Percentiles rank a stretch among this genome's conserved stretches.
These are phyloP conservation scores for Nomada lathburiana DNA, from an alignment of 2,888 invertebrate species.

Conservation along the genomic window DNA sequence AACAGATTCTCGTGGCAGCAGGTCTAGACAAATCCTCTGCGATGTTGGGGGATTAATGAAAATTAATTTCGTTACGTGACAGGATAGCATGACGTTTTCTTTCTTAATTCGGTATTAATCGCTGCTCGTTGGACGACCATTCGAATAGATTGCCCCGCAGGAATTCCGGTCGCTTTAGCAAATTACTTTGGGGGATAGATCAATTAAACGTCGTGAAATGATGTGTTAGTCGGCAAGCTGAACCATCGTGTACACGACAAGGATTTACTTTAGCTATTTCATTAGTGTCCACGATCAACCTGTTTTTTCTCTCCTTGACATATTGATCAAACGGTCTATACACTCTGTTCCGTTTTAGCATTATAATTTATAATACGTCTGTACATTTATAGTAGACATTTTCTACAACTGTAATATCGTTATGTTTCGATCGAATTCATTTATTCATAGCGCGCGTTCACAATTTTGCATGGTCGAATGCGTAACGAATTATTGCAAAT, in stretches of 20 bases:
- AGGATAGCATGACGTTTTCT: constrained; percentile 48
- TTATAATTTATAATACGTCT: background rate
- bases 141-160: constrained; percentile 67
- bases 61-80: constrained; percentile 44
- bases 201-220: constrained; percentile 63
- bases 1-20: background rate
- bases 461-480: no score
- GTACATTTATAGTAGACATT: no score
- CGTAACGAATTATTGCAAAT: no score
- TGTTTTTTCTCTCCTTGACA: constrained; percentile 13
- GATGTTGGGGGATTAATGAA: constrained; percentile 26
- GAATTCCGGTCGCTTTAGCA: constrained; percentile 68
- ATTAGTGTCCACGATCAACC: constrained; percentile 2
- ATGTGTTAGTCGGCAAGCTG: constrained; percentile 19
- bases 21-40: background rate
- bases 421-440: background rate
- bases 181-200: constrained; percentile 60
- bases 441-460: background rate
- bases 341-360: background rate
- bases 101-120: constrained; percentile 55
- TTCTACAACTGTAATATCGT: background rate
- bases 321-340: constrained; percentile 1
- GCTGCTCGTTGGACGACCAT: constrained; percentile 58
- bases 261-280: constrained; percentile 21
- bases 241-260: background rate